phyloP scores from a whole-genome alignment of 1,140 invertebrate species.

The Lucilia cuprina region DNA sequence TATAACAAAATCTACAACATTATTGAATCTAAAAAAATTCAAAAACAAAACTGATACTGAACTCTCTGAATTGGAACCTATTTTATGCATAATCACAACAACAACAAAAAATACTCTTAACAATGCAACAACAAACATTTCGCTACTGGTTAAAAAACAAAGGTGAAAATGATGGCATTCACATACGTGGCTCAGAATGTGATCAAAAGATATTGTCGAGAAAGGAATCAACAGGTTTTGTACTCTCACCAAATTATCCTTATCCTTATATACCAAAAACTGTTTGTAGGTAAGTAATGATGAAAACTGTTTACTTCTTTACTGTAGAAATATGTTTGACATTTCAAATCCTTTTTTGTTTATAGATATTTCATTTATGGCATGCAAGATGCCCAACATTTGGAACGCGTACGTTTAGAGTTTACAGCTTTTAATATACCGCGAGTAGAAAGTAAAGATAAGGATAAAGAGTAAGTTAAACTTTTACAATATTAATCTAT shows the following conservation, averaged over 20 bases:
- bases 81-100: neutral
- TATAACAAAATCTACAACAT: neutral
- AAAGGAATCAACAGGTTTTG: constrained; percentile 87
- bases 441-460: constrained; percentile 71
- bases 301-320: neutral
- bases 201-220: constrained; percentile 95
- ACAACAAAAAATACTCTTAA: neutral
- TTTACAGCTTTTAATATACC: constrained; percentile 92
- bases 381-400: constrained; percentile 92
- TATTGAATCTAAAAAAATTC: neutral
- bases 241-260: constrained; percentile 95
- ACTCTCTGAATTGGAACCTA: neutral
- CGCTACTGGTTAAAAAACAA: neutral
- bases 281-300: constrained; percentile 76
- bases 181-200: constrained; percentile 94
- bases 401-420: constrained; percentile 88
- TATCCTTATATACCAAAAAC: constrained; percentile 92
- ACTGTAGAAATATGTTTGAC: neutral
- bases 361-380: constrained; percentile 93
- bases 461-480: constrained; percentile 53
- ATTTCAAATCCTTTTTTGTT: constrained; percentile 10
- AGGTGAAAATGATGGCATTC: constrained; percentile 82
- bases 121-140: neutral
- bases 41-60: neutral
- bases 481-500: too few relatives aligned